These are phyloP conservation scores for Wasmannia auropunctata DNA, from an alignment of 1,140 invertebrate species.

Conservation along the genomic window DNA sequence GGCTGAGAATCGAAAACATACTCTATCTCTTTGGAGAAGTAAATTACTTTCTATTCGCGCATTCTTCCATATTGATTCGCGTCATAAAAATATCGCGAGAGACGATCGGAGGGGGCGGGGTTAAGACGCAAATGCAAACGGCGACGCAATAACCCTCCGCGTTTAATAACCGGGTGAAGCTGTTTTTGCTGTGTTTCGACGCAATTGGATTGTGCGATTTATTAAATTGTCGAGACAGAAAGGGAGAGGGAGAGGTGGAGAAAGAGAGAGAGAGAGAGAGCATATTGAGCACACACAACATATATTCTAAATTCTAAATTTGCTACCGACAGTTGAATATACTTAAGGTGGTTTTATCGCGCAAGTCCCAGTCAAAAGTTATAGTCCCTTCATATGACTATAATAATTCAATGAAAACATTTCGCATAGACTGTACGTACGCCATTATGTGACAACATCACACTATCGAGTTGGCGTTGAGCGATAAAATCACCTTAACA, in stretches of 20 bases:
- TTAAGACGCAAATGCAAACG: neutral
- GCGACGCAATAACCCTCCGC: neutral
- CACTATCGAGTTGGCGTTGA: no score
- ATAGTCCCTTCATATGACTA: no score
- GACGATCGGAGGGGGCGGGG: no score
- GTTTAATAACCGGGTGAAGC: neutral
- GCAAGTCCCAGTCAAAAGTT: no score
- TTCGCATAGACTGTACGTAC: no score
- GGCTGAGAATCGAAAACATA: conserved; percentile 39
- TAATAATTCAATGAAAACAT: no score
- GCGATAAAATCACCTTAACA: no score
- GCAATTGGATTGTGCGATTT: neutral
- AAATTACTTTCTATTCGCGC: conserved; percentile 33
- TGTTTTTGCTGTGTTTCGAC: neutral
- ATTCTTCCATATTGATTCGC: neutral
- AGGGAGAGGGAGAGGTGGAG: no score
- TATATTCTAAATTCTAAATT: conserved; percentile 20
- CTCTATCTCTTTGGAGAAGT: conserved; percentile 21
- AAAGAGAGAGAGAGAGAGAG: no score
- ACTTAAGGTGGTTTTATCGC: no score
- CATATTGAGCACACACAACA: neutral
- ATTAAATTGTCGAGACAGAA: neutral
- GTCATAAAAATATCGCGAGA: neutral
- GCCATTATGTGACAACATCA: no score
- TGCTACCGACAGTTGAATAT: neutral